These are phyloP conservation scores for Hemitrygon akajei DNA, from an alignment of 2,797 vertebrate species.

Conservation along the genomic window DNA sequence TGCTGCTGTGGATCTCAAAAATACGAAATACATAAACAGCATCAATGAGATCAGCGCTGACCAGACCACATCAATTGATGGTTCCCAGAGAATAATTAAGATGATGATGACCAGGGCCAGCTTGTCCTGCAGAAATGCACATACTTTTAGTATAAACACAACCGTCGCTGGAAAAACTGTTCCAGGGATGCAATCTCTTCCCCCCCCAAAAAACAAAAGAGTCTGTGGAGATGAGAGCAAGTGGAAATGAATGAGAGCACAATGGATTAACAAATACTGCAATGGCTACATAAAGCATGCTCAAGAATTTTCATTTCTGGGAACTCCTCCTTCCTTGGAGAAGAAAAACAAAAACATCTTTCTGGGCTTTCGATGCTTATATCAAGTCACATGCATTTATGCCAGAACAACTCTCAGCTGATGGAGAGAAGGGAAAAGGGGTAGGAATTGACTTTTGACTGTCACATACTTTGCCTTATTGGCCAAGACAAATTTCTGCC, in stretches of 20 bases:
- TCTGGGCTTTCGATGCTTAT: background rate
- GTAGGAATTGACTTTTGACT: background rate
- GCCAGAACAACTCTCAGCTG: background rate
- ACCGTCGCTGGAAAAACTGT: background rate
- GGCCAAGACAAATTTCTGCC: background rate
- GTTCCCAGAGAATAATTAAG: too few species aligned
- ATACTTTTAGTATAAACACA: background rate
- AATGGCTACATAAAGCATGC: background rate
- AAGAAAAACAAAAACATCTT: background rate
- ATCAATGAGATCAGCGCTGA: background rate
- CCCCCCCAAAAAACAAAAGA: too few species aligned
- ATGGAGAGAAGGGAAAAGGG: too few species aligned
- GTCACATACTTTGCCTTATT: background rate
- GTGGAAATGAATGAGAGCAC: background rate
- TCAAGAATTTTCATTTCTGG: background rate
- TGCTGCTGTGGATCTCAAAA: background rate
- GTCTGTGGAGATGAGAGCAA: background rate
- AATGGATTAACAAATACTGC: constrained; percentile 1
- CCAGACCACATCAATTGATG: background rate
- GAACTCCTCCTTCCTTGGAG: background rate
- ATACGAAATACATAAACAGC: background rate
- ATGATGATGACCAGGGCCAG: background rate
- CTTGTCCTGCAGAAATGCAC: background rate
- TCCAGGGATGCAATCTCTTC: background rate
- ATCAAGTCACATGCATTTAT: background rate